phyloP scores from a whole-genome alignment of 64 coral and sea anemone genomes.

The Montipora efflorescens region DNA sequence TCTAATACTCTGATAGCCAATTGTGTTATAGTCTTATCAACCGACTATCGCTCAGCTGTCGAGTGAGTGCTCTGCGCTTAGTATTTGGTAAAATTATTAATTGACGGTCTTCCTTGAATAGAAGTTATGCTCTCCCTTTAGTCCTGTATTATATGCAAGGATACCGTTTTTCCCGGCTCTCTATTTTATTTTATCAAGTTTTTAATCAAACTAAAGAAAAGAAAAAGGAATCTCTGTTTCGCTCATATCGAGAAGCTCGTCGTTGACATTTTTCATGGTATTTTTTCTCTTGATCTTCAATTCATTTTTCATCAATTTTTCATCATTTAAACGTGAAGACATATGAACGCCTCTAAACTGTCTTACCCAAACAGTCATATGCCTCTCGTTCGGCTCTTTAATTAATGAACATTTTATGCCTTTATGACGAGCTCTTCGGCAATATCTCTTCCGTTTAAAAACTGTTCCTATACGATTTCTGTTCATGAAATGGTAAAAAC shows the following conservation, averaged over 20 bases:
- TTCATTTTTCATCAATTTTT: not conserved
- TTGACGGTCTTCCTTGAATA: too few species aligned
- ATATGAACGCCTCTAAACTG: not conserved
- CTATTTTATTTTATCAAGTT: too few species aligned
- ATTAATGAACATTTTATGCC: constrained; percentile 32
- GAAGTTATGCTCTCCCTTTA: too few species aligned
- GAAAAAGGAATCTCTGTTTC: too few species aligned
- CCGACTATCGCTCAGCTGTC: not conserved
- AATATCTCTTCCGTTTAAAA: not conserved
- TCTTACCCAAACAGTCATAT: not conserved
- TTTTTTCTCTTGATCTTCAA: too few species aligned
- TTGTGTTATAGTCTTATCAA: not conserved
- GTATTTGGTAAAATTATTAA: not conserved
- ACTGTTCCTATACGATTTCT: not conserved
- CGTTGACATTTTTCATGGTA: too few species aligned
- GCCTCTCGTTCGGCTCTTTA: too few species aligned
- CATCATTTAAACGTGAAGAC: not conserved
- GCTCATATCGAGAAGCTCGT: too few species aligned
- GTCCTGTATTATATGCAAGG: not conserved
- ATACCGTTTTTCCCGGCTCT: too few species aligned
- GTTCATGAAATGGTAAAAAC: not conserved
- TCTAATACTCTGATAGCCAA: not conserved
- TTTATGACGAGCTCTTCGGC: not conserved
- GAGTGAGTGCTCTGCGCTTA: not conserved
- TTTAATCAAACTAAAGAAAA: too few species aligned